Conservation (phyloP, 2,888 invertebrate genomes). For the Zonitis immaculata region DNA sequence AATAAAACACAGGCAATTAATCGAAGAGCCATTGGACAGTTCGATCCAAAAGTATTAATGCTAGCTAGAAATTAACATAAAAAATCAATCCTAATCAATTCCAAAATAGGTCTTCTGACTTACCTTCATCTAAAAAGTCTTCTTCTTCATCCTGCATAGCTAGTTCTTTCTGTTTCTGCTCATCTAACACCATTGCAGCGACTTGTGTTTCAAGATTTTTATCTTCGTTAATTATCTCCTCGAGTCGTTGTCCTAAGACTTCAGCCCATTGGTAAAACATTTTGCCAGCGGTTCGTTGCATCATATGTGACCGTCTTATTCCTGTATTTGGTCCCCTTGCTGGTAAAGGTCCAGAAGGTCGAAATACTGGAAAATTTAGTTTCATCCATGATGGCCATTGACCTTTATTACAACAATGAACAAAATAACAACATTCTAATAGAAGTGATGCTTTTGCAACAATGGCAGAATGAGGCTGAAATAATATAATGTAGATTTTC, state of each 20-base stretch:
- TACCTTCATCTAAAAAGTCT: conserved; percentile 95
- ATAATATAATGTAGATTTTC: conserved; percentile 16
- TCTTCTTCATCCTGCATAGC: conserved; percentile 88
- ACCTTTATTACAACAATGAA: conserved; percentile 96
- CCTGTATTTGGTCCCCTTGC: conserved; percentile 47
- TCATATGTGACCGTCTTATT: conserved; percentile 57
- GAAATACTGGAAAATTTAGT: conserved; percentile 70
- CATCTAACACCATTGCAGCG: conserved; percentile 64
- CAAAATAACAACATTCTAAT: conserved; percentile 93
- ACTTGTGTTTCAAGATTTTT: conserved; percentile 66
- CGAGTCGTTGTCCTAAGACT: conserved; percentile 82
- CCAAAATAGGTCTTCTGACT: too few relatives aligned
- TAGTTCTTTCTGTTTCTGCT: conserved; percentile 72
- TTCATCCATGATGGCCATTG: conserved; percentile 99
- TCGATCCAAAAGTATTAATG: conserved; percentile 61
- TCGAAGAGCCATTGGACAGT: conserved; percentile 84
- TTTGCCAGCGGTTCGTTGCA: conserved; percentile 90
- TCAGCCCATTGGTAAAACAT: conserved; percentile 98
- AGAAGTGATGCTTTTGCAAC: conserved; percentile 88
- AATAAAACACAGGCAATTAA: conserved; percentile 90
- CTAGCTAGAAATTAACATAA: conserved; percentile 41
- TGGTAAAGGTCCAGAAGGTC: conserved; percentile 63
- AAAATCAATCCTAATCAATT: too few relatives aligned
- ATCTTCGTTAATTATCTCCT: conserved; percentile 84
- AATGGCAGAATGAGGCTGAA: conserved; percentile 87